Conservation (phyloP, 1,140 invertebrate genomes). For the Gerris buenoi region DNA sequence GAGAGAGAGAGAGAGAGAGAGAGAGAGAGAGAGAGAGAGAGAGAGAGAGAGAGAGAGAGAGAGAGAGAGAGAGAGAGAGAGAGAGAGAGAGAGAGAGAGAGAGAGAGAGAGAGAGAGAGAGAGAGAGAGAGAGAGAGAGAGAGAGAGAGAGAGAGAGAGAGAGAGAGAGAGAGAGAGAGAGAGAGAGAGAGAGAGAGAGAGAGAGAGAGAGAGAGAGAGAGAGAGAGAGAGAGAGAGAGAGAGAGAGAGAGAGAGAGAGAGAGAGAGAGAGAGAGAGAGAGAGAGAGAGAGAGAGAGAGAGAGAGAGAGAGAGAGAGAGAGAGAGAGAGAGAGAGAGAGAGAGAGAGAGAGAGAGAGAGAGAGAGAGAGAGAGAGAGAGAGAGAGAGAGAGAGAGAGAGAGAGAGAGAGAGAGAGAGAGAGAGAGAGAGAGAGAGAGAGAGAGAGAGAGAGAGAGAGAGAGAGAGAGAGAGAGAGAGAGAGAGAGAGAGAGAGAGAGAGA, state of each 20-base stretch:
- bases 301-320: conserved; percentile 15
- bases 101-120: too few species aligned
- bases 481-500: conserved; percentile 10
- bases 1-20: too few species aligned
- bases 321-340: conserved; percentile 15
- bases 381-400: conserved; percentile 15
- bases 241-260: conserved; percentile 14
- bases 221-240: conserved; percentile 15
- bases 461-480: conserved; percentile 12
- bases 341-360: conserved; percentile 15
- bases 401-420: conserved; percentile 8
- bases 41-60: too few species aligned
- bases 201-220: conserved; percentile 15
- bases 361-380: conserved; percentile 15
- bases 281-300: conserved; percentile 15
- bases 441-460: conserved; percentile 9
- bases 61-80: too few species aligned
- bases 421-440: conserved; percentile 6
- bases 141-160: too few species aligned
- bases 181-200: conserved; percentile 15
- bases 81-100: too few species aligned
- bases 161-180: too few species aligned
- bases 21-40: too few species aligned
- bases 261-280: conserved; percentile 15
- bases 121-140: too few species aligned